Evolutionary conservation across 2,888 invertebrate genomes (phyloP).

Genomic region (Pachycephus smyrnensis): DNA sequence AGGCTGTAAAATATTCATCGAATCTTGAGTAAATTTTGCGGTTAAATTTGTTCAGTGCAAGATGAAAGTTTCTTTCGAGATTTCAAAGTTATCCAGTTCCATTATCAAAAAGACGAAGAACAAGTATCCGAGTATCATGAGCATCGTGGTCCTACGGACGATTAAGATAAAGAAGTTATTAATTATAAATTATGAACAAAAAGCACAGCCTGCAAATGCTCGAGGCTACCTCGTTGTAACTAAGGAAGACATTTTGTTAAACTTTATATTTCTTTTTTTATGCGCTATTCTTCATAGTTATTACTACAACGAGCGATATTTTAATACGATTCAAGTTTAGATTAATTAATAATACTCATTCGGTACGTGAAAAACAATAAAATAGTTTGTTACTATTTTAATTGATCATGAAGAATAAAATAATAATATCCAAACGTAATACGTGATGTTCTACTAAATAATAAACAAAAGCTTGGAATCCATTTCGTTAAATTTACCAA

Average conservation of each 20-base stretch:
- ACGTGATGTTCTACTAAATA: background rate
- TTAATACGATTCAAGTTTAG: too few relatives aligned
- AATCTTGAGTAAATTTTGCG: background rate
- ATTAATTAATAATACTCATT: too few relatives aligned
- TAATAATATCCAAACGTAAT: too few relatives aligned
- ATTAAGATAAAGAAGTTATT: background rate
- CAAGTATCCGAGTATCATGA: background rate
- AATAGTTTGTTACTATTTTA: background rate
- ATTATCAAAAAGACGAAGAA: background rate
- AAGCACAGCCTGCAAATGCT: background rate
- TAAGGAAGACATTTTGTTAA: background rate
- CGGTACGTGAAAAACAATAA: background rate
- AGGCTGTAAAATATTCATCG: background rate
- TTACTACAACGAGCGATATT: background rate
- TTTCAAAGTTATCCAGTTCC: background rate
- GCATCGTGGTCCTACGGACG: background rate
- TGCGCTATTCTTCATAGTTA: background rate
- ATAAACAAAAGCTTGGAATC: too few relatives aligned
- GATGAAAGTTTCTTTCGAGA: background rate
- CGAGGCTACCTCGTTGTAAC: background rate
- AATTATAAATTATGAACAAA: background rate
- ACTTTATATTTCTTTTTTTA: background rate
- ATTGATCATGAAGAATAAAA: too few relatives aligned
- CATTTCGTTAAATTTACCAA: background rate
- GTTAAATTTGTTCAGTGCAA: constrained; percentile 9